Conservation (phyloP, 2,888 invertebrate species). For the Pachymerium ferrugineum region DNA sequence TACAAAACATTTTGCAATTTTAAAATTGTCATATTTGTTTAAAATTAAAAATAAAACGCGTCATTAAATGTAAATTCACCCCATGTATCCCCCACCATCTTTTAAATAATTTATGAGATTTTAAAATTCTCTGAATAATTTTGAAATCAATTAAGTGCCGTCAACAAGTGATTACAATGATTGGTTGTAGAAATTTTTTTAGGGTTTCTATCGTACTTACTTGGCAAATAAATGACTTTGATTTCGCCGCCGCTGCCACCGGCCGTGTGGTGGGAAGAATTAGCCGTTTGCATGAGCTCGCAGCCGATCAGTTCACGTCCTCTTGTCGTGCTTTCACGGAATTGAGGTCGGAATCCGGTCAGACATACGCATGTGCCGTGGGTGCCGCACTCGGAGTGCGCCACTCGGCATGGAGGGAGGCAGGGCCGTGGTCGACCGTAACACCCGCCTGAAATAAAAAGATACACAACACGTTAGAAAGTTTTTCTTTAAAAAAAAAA, state of each 20-base stretch:
- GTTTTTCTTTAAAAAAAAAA: neutral
- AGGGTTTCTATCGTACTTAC: no score
- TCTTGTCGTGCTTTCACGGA: constrained; percentile 33
- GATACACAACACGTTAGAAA: neutral
- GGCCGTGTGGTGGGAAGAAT: constrained; percentile 36
- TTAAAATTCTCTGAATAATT: no score
- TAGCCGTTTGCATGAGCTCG: constrained; percentile 35
- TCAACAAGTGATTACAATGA: no score
- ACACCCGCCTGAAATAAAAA: constrained; percentile 47
- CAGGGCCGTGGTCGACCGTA: constrained; percentile 46
- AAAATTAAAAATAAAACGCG: no score
- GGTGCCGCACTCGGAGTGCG: constrained; percentile 41
- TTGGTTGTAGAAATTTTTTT: no score
- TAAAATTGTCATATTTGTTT: no score
- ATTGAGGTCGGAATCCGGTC: constrained; percentile 39
- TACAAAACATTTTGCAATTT: no score
- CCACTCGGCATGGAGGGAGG: constrained; percentile 41
- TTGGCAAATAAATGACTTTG: constrained; percentile 36
- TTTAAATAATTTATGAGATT: no score
- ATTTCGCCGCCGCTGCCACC: constrained; percentile 33
- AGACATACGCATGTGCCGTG: constrained; percentile 41
- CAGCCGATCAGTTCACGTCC: constrained; percentile 34
- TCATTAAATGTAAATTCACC: no score
- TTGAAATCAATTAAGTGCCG: no score
- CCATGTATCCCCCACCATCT: no score